Evolutionary conservation across 2,888 invertebrate species (phyloP).

Genomic region (Sinohyriopsis cumingii): DNA sequence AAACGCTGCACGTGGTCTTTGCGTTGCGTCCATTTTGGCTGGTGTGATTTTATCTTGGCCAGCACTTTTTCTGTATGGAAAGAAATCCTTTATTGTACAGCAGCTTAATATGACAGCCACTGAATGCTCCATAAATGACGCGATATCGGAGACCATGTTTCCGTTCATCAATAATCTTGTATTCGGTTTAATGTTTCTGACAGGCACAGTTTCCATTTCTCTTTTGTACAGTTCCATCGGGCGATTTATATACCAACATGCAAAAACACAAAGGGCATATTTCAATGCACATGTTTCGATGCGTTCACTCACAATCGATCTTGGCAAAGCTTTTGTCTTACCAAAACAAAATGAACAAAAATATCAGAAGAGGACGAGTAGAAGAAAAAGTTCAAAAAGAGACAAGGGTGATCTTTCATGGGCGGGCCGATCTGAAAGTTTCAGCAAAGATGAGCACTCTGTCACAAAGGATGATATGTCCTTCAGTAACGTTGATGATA

Average conservation of each 20-base stretch:
- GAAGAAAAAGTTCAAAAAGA: too few species aligned
- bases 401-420: too few species aligned
- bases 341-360: too few species aligned
- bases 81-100: constrained; percentile 27
- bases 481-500: too few species aligned
- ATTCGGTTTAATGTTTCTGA: constrained; percentile 26
- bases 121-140: constrained; percentile 49
- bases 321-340: background rate
- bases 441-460: too few species aligned
- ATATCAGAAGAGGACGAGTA: too few species aligned
- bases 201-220: constrained; percentile 23
- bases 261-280: constrained; percentile 11
- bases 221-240: constrained; percentile 41
- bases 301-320: constrained; percentile 13
- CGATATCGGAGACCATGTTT: constrained; percentile 28
- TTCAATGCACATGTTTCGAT: constrained; percentile 16
- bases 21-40: constrained; percentile 21
- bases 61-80: constrained; percentile 35
- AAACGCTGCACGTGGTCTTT: constrained; percentile 32
- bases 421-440: too few species aligned
- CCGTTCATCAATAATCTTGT: constrained; percentile 34
- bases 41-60: constrained; percentile 31
- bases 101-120: constrained; percentile 29
- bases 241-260: constrained; percentile 26
- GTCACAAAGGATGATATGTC: too few species aligned